Evolutionary conservation across 2,113 vertebrate genomes (phyloP), one percentile per base, ranked within the genome.

Genomic region (Gobiocypris rarus): DNA sequence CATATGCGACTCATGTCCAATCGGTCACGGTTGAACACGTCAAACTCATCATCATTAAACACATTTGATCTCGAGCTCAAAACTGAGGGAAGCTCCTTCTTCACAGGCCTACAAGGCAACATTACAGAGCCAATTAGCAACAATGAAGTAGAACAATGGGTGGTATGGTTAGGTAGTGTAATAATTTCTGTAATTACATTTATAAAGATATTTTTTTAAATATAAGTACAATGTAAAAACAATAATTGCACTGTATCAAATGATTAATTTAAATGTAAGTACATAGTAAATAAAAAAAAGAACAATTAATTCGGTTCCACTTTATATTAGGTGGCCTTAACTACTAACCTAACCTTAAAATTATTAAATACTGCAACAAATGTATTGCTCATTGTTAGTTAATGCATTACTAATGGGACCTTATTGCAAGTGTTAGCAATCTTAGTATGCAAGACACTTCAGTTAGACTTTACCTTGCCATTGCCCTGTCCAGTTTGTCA

Each of bases 41-140:
- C 98, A 89, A 99, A 99, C 89, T 99, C 97, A 0, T 99, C 97
- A 0, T 98, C 94, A 83, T 98, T 97, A 91, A 97, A 99, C 78
- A 96, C 54, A 2, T 96, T 98, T 81, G 87, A 96, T 71, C 97
- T 94, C 50, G 91, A 92, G 65, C 88, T 89, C 78, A 99, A 89
- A 1, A 98, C 91, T 0, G 91, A 84, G 0, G 95, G 96, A 0
- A 93, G 93, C 61, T 95, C 93, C 82, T 95, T 92, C 75, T 94
- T 95, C 89, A 90, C 89, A 3, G 94, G 92, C 69, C 98, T 95
- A 81, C 1, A 28, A 52, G 80, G 8, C 79, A 67, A 31, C 17
- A 67, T 50, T 59, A 80, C 75, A 31, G 59, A 17, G 13, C 24
- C 34, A 52, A 1, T 43, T 34, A 6, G 5, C 41, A 50, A 11